Evolutionary conservation across 2,797 vertebrate species (phyloP), one percentile per base, ranked within the genome.

Genomic region (Myiotriccus ornatus): DNA sequence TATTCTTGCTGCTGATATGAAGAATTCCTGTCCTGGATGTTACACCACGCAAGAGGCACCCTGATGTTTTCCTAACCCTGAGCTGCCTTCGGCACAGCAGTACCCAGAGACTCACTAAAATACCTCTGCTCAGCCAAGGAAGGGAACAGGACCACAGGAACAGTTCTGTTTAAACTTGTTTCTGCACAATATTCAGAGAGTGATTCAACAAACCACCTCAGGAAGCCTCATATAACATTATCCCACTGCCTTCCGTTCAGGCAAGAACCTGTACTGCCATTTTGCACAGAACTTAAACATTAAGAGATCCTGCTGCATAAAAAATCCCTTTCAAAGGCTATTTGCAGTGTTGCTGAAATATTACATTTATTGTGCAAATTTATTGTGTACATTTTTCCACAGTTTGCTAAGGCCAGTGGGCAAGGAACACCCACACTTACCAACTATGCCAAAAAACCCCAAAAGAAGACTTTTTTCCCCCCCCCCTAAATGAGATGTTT

Each of bases 51-150:
- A 69, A 46, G 57, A 85, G 93, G 92, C 87, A 87, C 94, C 96
- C 96, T 93, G 96, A 87, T 67, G 96, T 44, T 95, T 25, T 79
- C 87, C 94, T 93, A 59, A 78, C 55, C 68, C 68, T 63, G 32
- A 75, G 52, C 59, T 96, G n/a, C 22, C 27, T 91, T 87, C 91
- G 89, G 83, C 59, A 80, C 84, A 95, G 90, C 96, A 91, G 64
- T 71, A 59, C 77, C 12, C 1, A 81, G 27, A 64, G 41, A 37
- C 62, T 32, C 67, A 41, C 71, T 88, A 70, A 65, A 77, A 52
- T 32, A 52, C 35, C 74, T 28, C 85, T 37, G 63, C 87, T 92
- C 70, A 85, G 34, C 62, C 71, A 49, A 75, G 62, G 47, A 37
- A 71, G 43, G 23, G 28, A 75, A 71, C 16, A 93, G 67, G 25